A percentile compares a stretch with the other conserved stretches of the same genome.
Conservation (phyloP, 1,140 invertebrate genomes). For the Papilio dardanus region DNA sequence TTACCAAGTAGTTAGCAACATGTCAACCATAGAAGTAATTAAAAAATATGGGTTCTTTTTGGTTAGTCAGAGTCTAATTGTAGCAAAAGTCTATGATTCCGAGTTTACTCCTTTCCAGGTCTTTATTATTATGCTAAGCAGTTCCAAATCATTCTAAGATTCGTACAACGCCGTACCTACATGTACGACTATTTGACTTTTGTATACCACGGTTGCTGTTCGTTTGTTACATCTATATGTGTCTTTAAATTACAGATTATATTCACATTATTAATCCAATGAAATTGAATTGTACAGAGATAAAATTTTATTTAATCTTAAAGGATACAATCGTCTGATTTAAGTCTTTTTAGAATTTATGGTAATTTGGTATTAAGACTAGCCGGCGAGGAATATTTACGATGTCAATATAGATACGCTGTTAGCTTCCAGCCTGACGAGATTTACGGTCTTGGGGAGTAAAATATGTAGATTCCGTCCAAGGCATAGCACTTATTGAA, state of each 20-base stretch:
- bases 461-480: slow-evolving; percentile 76
- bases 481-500: slow-evolving; percentile 74
- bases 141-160: too few relatives aligned
- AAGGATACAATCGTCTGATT: slow-evolving; percentile 33
- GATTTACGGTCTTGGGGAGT: slow-evolving; percentile 70
- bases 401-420: slow-evolving; percentile 39
- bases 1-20: too few relatives aligned
- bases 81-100: too few relatives aligned
- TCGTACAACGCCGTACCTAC: too few relatives aligned
- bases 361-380: slow-evolving; percentile 39
- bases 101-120: too few relatives aligned
- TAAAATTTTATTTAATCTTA: slow-evolving; percentile 23
- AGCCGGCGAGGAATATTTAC: slow-evolving; percentile 36
- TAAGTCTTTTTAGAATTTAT: slow-evolving; percentile 34
- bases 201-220: not conserved
- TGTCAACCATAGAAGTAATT: too few relatives aligned
- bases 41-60: too few relatives aligned
- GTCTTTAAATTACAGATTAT: not conserved
- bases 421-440: slow-evolving; percentile 48
- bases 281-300: not conserved
- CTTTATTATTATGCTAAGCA: too few relatives aligned
- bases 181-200: not conserved
- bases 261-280: not conserved
- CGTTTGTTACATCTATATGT: not conserved
- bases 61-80: too few relatives aligned